Evolutionary conservation across 2,888 invertebrate species (phyloP), one percentile per base, ranked within the genome.

Genomic region (Philereme transversata): DNA sequence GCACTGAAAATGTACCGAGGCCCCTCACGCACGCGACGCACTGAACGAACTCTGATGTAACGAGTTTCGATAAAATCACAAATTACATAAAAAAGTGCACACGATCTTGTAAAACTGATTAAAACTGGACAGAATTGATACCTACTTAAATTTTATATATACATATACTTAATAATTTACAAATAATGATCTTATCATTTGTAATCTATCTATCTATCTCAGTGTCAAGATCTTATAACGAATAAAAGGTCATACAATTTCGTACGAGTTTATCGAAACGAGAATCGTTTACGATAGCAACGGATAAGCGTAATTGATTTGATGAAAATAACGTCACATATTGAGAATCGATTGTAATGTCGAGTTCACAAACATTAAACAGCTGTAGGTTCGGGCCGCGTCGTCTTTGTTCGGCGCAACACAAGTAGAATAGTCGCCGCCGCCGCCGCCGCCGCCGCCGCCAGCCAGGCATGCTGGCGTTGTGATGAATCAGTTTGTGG

Each of bases 361-460:
- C 74, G 77, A 73, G 76, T 83, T 83, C 84, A 86, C 83, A 89
- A 89, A 90, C 87, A 90, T 82, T 81, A 83, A 90, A 91, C 90
- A 91, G 90, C 90, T 91, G 90, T 87, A 77, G 52, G 41, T 75
- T 87, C 85, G 85, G 81, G 72, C 67, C 62, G 50, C 64, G 64
- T 81, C 83, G 88, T 69, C 85, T 87, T 86, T 87, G 87, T 87
- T 86, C 88, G 84, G 72, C 64, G 67, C 62, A 72, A 73, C 62
- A 59, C 69, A 72, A 73, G 70, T 74, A 75, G 71, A 77, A 49
- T 43, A 43, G 43, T 10, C n/a, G 43, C 10, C 51, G 36, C 60
- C 44, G 46, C 60, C 9, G 53, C 34, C 65, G n/a, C n/a, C n/a
- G 43, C 10, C 51, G 36, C 60, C 44, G 46, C 60, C 9, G 53